Evolutionary conservation across 2,888 invertebrate genomes (phyloP).

Genomic region (Limnephilus marmoratus): DNA sequence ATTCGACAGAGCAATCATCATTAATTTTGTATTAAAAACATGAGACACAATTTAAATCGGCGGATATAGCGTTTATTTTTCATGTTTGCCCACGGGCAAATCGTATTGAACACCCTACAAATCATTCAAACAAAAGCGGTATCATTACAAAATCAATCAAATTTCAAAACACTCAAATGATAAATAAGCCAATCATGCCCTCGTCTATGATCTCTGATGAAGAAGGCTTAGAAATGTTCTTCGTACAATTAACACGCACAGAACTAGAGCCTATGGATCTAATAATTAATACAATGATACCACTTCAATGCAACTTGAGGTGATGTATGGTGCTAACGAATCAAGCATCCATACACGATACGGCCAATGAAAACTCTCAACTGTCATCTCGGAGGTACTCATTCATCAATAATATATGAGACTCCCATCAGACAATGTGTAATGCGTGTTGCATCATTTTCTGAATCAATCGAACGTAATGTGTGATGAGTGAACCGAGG

Average conservation of each 20-base stretch:
- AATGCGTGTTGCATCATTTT: conserved; percentile 23
- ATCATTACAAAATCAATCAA: conserved; percentile 6
- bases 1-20: not conserved
- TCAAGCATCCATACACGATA: conserved; percentile 20
- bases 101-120: not conserved
- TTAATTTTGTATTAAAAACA: not conserved
- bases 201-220: conserved; percentile 6
- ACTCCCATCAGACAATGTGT: conserved; percentile 22
- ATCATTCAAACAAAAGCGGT: not conserved
- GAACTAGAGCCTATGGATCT: not conserved
- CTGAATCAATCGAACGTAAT: conserved; percentile 15
- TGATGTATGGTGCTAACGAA: conserved; percentile 12
- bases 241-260: conserved; percentile 1
- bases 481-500: not conserved
- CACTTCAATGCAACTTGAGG: conserved; percentile 8
- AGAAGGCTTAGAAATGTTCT: conserved; percentile 25
- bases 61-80: not conserved
- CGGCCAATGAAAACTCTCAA: conserved; percentile 34
- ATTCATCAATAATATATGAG: conserved; percentile 3
- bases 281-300: conserved; percentile 20
- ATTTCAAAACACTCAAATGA: not conserved
- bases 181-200: conserved; percentile 14
- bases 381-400: not conserved
- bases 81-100: not conserved
- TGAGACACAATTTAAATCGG: not conserved